Evolutionary conservation across 2,113 vertebrate species (phyloP), one percentile per base, ranked within the genome.

Genomic region (Notarius quadriscutis): DNA sequence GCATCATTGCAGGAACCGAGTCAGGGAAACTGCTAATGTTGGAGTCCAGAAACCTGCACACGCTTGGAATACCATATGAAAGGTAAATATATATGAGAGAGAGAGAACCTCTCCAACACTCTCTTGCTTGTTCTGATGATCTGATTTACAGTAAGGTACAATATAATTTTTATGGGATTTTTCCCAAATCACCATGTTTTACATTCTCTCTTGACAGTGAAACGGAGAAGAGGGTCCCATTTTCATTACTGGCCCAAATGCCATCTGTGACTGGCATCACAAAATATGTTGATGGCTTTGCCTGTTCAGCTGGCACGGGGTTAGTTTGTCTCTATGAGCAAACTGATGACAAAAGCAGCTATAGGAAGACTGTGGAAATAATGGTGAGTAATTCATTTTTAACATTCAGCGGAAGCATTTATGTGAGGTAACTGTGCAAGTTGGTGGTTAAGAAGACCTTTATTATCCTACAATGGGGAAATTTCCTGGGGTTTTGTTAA

Each of bases 241-340:
- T 84, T 5, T 60, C 85, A 63, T 30, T 27, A 7, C 67, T 62
- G 0, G 5, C 81, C 4, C 27, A 7, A 55, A 92, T 15, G 11
- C 1, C 94, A 34, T 92, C 85, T 60, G 93, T 99, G 87, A 95
- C 95, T 82, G 96, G 96, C 90, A 85, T 99, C 25, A 90, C 95
- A 48, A 86, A 93, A n/a, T 97, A 96, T 93, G 97, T 97, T 55
- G 97, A 95, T 88, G 97, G 98, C 8, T 99, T 99, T 65, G 95
- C 94, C 1, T 99, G 98, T 85, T 96, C 97, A 0, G 92, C 95
- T 12, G 97, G 96, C 2, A 95, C 94, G 2, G 97, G 96, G 67
- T 93, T 93, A 20, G 96, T 98, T 71, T 95, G 95, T 63, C 91
- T 99, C 12, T 98, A 96, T 94, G 97, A 97, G 90, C 97, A 94